phyloP scores from a whole-genome alignment of 2,888 invertebrate genomes.

The Augiades crinisus region DNA sequence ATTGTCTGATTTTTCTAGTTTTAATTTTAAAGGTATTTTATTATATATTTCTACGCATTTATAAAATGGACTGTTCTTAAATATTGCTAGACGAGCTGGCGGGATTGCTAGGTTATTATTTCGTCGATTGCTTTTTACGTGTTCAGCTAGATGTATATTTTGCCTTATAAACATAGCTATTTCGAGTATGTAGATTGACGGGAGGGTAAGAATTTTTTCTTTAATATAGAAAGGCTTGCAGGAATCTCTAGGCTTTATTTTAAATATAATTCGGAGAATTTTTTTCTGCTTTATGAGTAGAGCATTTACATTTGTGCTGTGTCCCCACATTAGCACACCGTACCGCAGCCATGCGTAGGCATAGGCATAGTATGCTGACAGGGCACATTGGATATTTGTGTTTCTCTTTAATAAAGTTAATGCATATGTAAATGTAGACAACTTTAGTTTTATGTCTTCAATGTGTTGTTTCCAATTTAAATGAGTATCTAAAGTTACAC shows the following conservation, averaged over 20 bases:
- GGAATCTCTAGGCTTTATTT: background rate
- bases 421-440: constrained; percentile 10
- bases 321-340: background rate
- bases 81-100: too few relatives aligned
- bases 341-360: background rate
- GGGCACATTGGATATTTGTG: background rate
- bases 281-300: background rate
- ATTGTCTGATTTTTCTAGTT: too few relatives aligned
- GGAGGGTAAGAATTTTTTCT: too few relatives aligned
- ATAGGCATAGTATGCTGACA: constrained; percentile 1
- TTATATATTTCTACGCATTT: too few relatives aligned
- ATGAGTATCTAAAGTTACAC: background rate
- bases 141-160: too few relatives aligned
- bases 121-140: too few relatives aligned
- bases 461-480: constrained; percentile 6
- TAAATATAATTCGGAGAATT: constrained; percentile 32
- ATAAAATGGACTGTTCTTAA: too few relatives aligned
- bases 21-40: too few relatives aligned
- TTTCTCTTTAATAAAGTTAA: background rate
- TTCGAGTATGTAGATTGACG: too few relatives aligned
- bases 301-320: background rate
- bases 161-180: too few relatives aligned
- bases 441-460: background rate
- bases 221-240: background rate
- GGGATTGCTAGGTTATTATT: too few relatives aligned